Base-by-base conservation (phyloP, 2,888 invertebrate species). In the Sarcophaga subvicina region DNA sequence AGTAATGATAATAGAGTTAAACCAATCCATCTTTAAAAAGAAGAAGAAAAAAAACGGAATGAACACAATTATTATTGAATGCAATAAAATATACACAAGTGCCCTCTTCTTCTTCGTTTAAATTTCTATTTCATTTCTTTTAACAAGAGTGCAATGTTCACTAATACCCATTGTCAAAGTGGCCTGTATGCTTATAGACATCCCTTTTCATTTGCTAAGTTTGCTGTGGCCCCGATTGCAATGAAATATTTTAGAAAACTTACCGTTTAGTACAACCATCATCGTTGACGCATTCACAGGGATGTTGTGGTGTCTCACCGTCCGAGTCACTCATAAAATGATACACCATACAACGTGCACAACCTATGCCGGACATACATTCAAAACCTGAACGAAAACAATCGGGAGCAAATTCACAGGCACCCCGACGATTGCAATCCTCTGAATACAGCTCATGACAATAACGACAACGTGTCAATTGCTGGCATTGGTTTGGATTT, bases 251-350 rank as follows among this genome's bases (percentile, higher is more conserved):
- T 17, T 20, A 70, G 8, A 3, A 20, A 4, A 84, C 84, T 81
- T 90, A 95, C 94, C 98, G 95, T 90, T 96, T 96, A 80, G 96
- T 95, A 94, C 97, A 97, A 85, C 95, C 95, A 86, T 95, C 95
- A 92, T 96, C 96, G n/a, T 94, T 94, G 49, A 95, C 94, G 94
- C 97, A 97, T 88, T 96, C 96, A 94, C 98, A 98, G 11, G 98
- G 98, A 91, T 97, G 97, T 91, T 96, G 95, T 78, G 95, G 95
- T 92, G 96, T 97, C 90, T 98, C 98, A 2, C 98, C 98, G 92
- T 98, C 98, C 2, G 97, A 95, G 93, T 98, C 98, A 89, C 97
- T 95, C 95, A 98, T 97, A 93, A 98, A 98, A 94, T 98, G 98
- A 94, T 98, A 98, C 91, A 98, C 94, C 95, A 98, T 96, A 91